These are phyloP conservation scores for Macrophya alboannulata DNA, from an alignment of 2,888 invertebrate species.

Conservation along the genomic window DNA sequence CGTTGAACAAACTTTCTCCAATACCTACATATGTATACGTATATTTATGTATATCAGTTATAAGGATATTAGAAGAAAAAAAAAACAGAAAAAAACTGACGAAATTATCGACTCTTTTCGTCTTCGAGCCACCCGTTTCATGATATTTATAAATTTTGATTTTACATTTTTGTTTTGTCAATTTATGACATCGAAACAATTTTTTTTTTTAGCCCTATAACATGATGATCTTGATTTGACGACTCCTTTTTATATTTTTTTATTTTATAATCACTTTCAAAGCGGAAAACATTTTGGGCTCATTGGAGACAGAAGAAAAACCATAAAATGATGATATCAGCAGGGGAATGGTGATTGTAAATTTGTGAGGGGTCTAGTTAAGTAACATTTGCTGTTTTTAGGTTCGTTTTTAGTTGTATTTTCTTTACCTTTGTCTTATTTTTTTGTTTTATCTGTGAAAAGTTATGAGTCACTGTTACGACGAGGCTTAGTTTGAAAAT, in stretches of 20 bases:
- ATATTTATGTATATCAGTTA: background rate
- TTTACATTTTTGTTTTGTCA: background rate
- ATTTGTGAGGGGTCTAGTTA: background rate
- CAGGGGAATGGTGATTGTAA: background rate
- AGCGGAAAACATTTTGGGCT: background rate
- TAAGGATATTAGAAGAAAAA: background rate
- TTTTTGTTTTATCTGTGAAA: background rate
- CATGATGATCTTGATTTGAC: too few species aligned
- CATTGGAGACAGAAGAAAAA: background rate
- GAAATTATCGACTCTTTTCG: too few species aligned
- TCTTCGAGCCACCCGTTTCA: too few species aligned
- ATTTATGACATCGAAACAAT: background rate
- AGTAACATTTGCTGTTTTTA: background rate
- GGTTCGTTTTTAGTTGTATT: background rate
- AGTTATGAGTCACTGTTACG: background rate
- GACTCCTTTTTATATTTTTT: too few species aligned
- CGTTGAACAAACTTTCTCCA: background rate
- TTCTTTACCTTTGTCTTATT: background rate
- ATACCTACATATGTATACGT: background rate
- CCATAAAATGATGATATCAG: background rate
- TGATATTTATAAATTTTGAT: too few species aligned
- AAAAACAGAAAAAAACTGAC: too few species aligned
- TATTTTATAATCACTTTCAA: background rate
- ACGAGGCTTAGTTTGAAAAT: conserved; percentile 34
- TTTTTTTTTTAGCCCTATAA: background rate